Evolutionary conservation across 1,140 invertebrate species (phyloP), one percentile per base, ranked within the genome.

Genomic region (Asobara japonica): DNA sequence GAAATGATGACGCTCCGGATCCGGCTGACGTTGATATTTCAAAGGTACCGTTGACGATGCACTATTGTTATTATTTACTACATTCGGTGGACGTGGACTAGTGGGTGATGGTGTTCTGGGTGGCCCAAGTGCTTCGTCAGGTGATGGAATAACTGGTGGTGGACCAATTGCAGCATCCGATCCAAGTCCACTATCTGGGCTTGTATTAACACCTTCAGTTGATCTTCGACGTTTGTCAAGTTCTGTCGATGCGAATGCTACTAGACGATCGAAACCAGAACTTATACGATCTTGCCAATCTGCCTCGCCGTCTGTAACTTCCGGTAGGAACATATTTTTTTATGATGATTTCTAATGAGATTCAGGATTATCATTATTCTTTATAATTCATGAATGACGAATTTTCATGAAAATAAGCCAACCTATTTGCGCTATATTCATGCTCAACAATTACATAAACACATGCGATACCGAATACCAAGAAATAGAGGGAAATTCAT

Each of bases 201-300:
- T 94, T 11, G 93, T 94, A 79, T 94, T 94, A 72, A 90, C 90
- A 75, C 91, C 91, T 80, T 94, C 93, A 0, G 92, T 93, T 20
- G 93, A 94, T 71, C 93, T 89, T 31, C 93, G 89, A 73, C 94
- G 89, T 82, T 94, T 93, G 80, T 95, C 94, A 76, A 96, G 88
- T 78, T 95, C 94, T 1, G 93, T 95, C 3, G 94, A 94, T 6
- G 94, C 95, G 83, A 96, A 94, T 25, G 94, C 94, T 69, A 96
- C 93, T 73, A 96, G 88, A 66, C 94, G 91, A 86, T 97, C 95
- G 88, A 96, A 96, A 31, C 94, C 93, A 77, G 93, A 94, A 80
- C 92, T 94, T 78, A 96, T 95, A 75, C 94, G 92, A 79, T 94
- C 93, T 85, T 95, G 94, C 94, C 94, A 95, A 80, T 95, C 91